These are phyloP conservation scores for Deilephila porcellus DNA, from an alignment of 2,888 invertebrate genomes.

Conservation along the genomic window DNA sequence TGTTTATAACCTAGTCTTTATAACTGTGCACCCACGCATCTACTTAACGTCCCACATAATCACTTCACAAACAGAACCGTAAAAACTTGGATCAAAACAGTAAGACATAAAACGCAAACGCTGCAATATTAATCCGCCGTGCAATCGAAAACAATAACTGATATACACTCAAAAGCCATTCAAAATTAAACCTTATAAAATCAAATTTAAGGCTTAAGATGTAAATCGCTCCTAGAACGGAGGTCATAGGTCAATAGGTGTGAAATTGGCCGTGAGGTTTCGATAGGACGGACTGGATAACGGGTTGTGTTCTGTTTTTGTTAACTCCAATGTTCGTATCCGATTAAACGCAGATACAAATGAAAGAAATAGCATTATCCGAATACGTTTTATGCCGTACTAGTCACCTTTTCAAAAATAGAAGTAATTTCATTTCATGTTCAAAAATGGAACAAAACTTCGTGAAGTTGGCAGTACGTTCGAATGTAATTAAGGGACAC, in stretches of 20 bases:
- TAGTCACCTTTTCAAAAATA: background rate
- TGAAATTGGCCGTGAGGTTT: conserved; percentile 66
- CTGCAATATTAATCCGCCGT: conserved; percentile 20
- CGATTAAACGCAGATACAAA: conserved; percentile 1
- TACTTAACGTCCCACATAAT: background rate
- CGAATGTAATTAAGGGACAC: background rate
- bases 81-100: conserved; percentile 22
- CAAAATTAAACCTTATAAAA: conserved; percentile 32
- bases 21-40: background rate
- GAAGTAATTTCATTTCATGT: background rate
- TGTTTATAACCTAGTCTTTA: background rate
- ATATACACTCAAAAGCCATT: background rate
- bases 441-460: background rate
- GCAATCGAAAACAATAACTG: conserved; percentile 36
- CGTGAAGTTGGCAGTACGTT: background rate
- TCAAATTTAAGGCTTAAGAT: conserved; percentile 42
- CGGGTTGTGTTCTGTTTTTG: conserved; percentile 51
- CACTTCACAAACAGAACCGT: background rate
- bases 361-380: background rate
- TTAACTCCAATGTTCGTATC: conserved; percentile 25
- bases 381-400: background rate
- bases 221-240: conserved; percentile 41
- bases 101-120: conserved; percentile 5
- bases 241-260: conserved; percentile 65
- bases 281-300: conserved; percentile 59